Base-by-base conservation (phyloP, 2,888 invertebrate species). In the Brachylomia viminalis region DNA sequence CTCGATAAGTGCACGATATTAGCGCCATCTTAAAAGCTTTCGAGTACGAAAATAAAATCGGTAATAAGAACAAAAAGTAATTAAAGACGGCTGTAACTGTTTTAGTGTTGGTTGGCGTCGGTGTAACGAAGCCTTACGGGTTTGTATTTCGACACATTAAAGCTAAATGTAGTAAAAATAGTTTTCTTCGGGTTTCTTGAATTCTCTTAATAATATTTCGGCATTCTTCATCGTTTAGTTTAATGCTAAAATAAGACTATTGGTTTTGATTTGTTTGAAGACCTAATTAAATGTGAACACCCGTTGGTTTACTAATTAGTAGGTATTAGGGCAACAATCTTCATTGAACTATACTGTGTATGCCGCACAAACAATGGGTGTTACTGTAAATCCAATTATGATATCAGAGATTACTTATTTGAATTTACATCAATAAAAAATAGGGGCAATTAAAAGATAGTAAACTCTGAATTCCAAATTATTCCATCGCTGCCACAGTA, bases 11-110 rank as follows among this genome's bases (percentile, higher is more conserved):
- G 92, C 93, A 88, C 90, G 86, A 89, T 91, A 90, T 92, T 92
- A 91, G 91, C 92, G 90, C 92, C 94, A 93, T 93, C 93, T 94
- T 95, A 95, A 95, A 94, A 95, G 94, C 94, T 94, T 94, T 92
- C 91, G 86, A 90, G 86, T 85, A 87, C 90, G 72, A 89, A 88
- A 88, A 91, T 90, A 90, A 91, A 92, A 90, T 86, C 80, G 23
- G 80, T 81, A 91, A 92, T 92, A 91, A 93, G 90, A 92, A 92
- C 92, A 93, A 92, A 92, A 93, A 91, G 90, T 92, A 94, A 94
- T 94, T 94, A 94, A 94, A 92, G 90, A 87, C 87, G 86, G 87
- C 88, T 90, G 90, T 91, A 92, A 93, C 93, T 92, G 92, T 93
- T 91, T 90, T 90, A 91, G 90, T 87, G 87, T 84, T 85, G 82